Base-by-base conservation (phyloP, 1,140 invertebrate genomes). In the Zeugodacus cucurbitae region DNA sequence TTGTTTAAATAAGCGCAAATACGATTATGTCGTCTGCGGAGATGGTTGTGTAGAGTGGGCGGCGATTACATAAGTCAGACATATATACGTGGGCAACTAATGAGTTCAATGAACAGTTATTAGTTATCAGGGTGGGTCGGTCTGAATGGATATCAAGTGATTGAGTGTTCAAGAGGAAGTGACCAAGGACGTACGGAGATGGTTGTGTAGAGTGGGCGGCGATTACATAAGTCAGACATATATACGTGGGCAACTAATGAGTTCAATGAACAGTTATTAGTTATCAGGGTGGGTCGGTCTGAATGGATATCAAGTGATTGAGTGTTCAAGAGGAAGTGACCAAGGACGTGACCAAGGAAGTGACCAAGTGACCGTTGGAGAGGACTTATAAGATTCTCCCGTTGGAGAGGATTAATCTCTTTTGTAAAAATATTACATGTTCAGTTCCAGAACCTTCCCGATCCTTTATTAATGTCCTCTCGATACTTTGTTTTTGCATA, bases 1-100 rank as follows among this genome's bases (percentile, higher is more conserved):
- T 82, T 82, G 74, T 54, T 48, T 82, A 82, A 82, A 48, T 82
- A 82, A 82, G n/a, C 74, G 41, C 74, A 82, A 82, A 54, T 82
- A 82, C 74, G 74, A 82, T 82, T 82, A 82, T 82, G 74, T 82
- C 74, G 74, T 29, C 74, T 29, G 11, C 3, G 14, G 70, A 8
- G 29, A 22, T 37, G 32, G 17, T 8, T 82, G 74, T 48, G 41
- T 82, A 41, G 41, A 22, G 22, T n/a, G 37, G 62, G 26, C 22
- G 2, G 11, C 26, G 22, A 8, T 1, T 6, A 48, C 41, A 48
- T 48, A 82, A 82, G 22, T 41, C 41, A 48, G 74, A 2, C 22
- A 29, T 2, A 44, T 26, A 17, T 7, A 2, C 4, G 29, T 34
- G 22, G 74, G 7, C 7, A 48, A 29, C 41, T 44, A 48, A 82